Evolutionary conservation across 2,113 vertebrate genomes (phyloP).

Genomic region (Melanerpes formicivorus): DNA sequence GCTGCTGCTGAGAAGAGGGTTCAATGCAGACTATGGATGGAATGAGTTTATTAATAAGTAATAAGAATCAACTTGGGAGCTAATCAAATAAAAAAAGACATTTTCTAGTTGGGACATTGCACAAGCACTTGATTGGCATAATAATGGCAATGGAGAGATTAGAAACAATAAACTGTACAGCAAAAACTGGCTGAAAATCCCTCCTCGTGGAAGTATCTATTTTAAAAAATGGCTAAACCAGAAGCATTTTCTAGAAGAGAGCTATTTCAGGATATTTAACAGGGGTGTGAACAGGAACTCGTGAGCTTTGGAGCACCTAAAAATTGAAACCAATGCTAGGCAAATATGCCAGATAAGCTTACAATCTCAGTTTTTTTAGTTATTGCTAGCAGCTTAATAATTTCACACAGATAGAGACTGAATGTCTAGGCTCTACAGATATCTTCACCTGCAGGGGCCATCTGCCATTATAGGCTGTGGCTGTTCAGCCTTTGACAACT

Average conservation of each 20-base stretch:
- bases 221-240: conserved; percentile 21
- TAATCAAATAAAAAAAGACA: conserved; percentile 28
- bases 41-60: conserved; percentile 51
- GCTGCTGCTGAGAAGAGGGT: background rate
- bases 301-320: background rate
- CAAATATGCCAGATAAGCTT: background rate
- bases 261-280: conserved; percentile 7
- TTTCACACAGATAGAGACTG: conserved; percentile 12
- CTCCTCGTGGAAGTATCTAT: background rate
- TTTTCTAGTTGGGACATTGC: conserved; percentile 24
- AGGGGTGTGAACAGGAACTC: background rate
- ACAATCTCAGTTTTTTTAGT: background rate
- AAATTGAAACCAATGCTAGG: background rate
- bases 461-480: background rate
- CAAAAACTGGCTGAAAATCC: background rate
- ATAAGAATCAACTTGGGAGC: conserved; percentile 4
- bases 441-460: background rate
- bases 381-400: background rate
- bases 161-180: conserved; percentile 35
- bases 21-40: background rate
- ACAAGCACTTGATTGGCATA: conserved; percentile 23
- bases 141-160: conserved; percentile 19
- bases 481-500: background rate
- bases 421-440: background rate
- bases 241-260: background rate